These are phyloP conservation scores for Protodeltote pygarga DNA, from an alignment of 2,888 invertebrate genomes.

Conservation along the genomic window DNA sequence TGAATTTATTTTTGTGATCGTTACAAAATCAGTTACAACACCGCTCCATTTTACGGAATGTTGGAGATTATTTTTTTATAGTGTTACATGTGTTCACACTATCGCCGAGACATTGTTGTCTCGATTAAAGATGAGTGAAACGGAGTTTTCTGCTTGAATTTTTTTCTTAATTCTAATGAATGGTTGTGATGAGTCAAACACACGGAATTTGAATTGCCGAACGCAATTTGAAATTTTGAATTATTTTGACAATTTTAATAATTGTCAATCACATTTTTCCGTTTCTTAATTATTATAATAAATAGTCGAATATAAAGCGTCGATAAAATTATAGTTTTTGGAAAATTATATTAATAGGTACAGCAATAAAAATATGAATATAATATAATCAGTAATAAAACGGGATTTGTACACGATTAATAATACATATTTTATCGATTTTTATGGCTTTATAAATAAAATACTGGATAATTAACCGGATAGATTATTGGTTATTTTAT, in stretches of 20 bases:
- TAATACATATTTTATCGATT: conserved; percentile 45
- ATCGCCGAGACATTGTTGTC: conserved; percentile 57
- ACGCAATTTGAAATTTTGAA: conserved; percentile 21
- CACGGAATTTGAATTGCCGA: conserved; percentile 16
- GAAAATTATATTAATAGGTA: conserved; percentile 36
- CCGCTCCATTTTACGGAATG: conserved; percentile 56
- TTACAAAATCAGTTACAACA: conserved; percentile 54
- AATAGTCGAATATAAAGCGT: conserved; percentile 15
- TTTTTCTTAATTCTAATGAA: conserved; percentile 32
- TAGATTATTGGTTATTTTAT: conserved; percentile 7
- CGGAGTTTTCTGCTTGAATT: conserved; percentile 43
- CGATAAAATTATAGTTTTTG: conserved; percentile 9
- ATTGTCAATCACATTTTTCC: not conserved
- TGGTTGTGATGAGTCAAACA: conserved; percentile 29
- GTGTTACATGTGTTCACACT: conserved; percentile 51
- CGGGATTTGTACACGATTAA: conserved; percentile 34
- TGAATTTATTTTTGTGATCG: conserved; percentile 47
- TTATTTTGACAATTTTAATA: not conserved
- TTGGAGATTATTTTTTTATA: conserved; percentile 51
- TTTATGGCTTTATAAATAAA: conserved; percentile 39
- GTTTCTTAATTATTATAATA: not conserved
- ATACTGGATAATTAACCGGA: conserved; percentile 25
- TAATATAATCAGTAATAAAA: conserved; percentile 13
- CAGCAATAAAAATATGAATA: conserved; percentile 31
- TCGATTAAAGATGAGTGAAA: conserved; percentile 57